Base-by-base conservation (phyloP, 2,113 vertebrate genomes). In the Scomber japonicus region DNA sequence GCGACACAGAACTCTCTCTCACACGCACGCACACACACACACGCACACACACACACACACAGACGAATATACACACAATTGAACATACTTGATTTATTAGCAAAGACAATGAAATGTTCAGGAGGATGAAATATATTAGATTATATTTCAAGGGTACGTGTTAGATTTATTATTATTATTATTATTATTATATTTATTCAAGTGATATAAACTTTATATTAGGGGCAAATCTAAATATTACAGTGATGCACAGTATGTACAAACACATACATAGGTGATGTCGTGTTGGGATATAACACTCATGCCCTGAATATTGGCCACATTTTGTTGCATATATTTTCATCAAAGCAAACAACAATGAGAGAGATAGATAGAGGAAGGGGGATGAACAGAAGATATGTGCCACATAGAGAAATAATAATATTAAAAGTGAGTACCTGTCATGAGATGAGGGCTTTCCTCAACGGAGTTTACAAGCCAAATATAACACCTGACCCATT, bases 401-500 rank as follows among this genome's bases (percentile, higher is more conserved):
- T 60, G 69, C 16, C 21, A 17, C 15, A 50, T 11, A n/a, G 54
- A 64, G 21, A 80, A 59, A 30, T 11, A 46, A 44, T 55, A 65
- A 17, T 2, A 48, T 21, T 68, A 17, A 27, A 27, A 51, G 53
- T 49, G 68, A 35, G 50, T 15, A 44, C 72, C 35, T 62, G 61
- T 78, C 73, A 67, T 4, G 8, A 68, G 60, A 54, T 31, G 2
- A 72, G 75, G 78, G 50, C 54, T 72, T 80, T 68, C 79, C 61
- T 84, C 89, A 78, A 27, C 19, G 83, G 84, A 78, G 69, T 68
- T 81, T 51, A 45, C 15, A 66, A 78, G 78, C 84, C 87, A 91
- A 92, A 92, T 92, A 89, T 93, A 91, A 88, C 77, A 82, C 31
- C 61, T 82, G 89, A 90, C 91, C 91, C 86, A 93, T 77, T 91